Base-by-base conservation (phyloP, 2,113 vertebrate genomes). In the Osmerus eperlanus region DNA sequence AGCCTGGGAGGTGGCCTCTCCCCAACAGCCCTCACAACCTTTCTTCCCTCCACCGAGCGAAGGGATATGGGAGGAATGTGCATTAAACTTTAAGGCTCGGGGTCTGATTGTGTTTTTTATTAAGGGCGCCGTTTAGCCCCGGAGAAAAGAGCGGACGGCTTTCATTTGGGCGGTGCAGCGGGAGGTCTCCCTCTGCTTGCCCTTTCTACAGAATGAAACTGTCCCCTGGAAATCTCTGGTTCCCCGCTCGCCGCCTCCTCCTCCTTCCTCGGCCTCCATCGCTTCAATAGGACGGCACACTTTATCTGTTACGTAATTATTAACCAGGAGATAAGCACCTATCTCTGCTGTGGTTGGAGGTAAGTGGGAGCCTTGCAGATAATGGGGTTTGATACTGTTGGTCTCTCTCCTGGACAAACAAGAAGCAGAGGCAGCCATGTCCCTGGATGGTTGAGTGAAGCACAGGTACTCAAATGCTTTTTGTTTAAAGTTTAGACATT, bases 81-180 rank as follows among this genome's bases (percentile, higher is more conserved):
- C 91, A 92, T 92, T 92, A 92, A 92, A 91, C 78, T 92, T 92
- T 91, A 89, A 92, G 84, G 84, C 77, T 84, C 78, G 84, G 84
- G 84, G 86, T 88, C 81, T 91, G 90, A 91, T 91, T 91, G 86
- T 90, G 84, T 88, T 92, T 91, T 88, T 91, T 91, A 91, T 92
- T 90, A 91, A 90, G 87, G 83, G 81, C 32, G 67, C 84, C 83
- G 84, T 91, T 91, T 89, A 86, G 91, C 90, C 91, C 78, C 77
- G 11, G 90, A 91, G 90, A 89, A 91, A 88, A 89, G 89, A 87
- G 79, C 63, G 76, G 77, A 84, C 74, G 80, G 85, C 88, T 93
- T 93, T 93, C 89, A 92, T 92, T 92, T 92, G 77, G 69, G 76
- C 76, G 76, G 84, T 87, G 79, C 83, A 85, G 86, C 87, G 67